These are phyloP conservation scores for Illadopsis cleaveri DNA, from an alignment of 2,113 vertebrate genomes.

Conservation along the genomic window DNA sequence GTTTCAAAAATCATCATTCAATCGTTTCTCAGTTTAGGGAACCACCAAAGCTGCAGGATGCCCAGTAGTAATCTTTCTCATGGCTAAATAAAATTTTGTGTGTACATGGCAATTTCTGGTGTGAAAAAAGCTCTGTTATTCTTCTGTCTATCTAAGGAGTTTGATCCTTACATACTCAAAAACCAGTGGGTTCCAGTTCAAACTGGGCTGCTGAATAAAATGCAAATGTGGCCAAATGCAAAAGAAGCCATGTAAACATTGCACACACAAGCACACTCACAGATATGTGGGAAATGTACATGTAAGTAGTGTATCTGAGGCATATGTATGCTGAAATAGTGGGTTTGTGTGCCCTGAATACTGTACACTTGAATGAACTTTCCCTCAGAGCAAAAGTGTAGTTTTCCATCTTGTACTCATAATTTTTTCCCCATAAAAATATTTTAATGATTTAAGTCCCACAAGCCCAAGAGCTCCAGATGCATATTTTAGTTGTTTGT, in stretches of 20 bases:
- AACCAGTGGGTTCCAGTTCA: not conserved
- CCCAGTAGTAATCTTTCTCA: not conserved
- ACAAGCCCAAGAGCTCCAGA: slow-evolving; percentile 33
- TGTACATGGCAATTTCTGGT: not conserved
- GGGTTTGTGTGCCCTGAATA: not conserved
- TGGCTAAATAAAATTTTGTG: not conserved
- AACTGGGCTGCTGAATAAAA: not conserved
- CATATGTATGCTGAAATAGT: not conserved
- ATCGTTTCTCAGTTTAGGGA: not conserved
- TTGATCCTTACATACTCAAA: not conserved
- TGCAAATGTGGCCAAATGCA: not conserved
- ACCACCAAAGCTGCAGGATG: not conserved
- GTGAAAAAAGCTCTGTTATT: not conserved
- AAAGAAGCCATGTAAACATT: not conserved
- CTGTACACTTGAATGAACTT: slow-evolving; percentile 18
- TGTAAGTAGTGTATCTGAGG: not conserved
- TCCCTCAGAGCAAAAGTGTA: not conserved
- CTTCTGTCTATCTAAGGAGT: not conserved
- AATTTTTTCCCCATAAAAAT: slow-evolving; percentile 23
- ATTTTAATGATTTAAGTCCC: slow-evolving; percentile 57
- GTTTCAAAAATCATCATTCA: not conserved
- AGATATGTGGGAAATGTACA: not conserved
- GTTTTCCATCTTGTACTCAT: not conserved
- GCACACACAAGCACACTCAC: not conserved
- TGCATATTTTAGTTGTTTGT: slow-evolving; percentile 61